Base-by-base conservation (phyloP, 2,888 invertebrate genomes). In the Drosophila kuntzei region DNA sequence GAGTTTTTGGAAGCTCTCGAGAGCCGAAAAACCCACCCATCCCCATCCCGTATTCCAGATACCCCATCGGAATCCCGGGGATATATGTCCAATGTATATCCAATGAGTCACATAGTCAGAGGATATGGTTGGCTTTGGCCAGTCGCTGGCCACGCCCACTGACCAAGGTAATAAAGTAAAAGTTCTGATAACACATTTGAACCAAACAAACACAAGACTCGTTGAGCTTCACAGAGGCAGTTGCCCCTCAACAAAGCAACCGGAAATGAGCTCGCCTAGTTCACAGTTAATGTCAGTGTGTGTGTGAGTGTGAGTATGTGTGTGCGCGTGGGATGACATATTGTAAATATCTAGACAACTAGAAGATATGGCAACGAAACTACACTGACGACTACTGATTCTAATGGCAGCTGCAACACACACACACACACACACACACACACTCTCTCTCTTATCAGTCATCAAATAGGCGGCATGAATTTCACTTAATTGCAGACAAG, bases 81-180 rank as follows among this genome's bases (percentile, higher is more conserved):
- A 20, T 12, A 6, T 18, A 39, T 39, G 39, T 39, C 20, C 27
- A 27, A 11, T 11, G 39, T 39, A 39, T 5, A 18, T 39, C 39
- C 39, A 39, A 39, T 39, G 39, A 39, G 39, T 11, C 39, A 39
- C 39, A 39, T 39, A 39, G 39, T 12, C 9, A 39, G 18, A 39
- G 18, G 20, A 20, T 18, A 39, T 39, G 12, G 39, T 20, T 12
- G 18, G 4, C 14, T 57, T 49, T 32, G 37, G 36, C 53, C 57
- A 36, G 46, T 27, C 25, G 27, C 36, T 46, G 6, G 60, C 54
- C 62, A 71, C 60, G 65, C 82, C 71, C 36, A 71, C 66, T 57
- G 71, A 60, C 60, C 63, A 72, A 79, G 83, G 80, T 86, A 86
- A 76, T 88, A 79, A 88, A 71, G 83, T 69, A 76, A 79, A 86